These are phyloP conservation scores for Sinelater perroti DNA, from an alignment of 2,888 invertebrate genomes.

Conservation along the genomic window DNA sequence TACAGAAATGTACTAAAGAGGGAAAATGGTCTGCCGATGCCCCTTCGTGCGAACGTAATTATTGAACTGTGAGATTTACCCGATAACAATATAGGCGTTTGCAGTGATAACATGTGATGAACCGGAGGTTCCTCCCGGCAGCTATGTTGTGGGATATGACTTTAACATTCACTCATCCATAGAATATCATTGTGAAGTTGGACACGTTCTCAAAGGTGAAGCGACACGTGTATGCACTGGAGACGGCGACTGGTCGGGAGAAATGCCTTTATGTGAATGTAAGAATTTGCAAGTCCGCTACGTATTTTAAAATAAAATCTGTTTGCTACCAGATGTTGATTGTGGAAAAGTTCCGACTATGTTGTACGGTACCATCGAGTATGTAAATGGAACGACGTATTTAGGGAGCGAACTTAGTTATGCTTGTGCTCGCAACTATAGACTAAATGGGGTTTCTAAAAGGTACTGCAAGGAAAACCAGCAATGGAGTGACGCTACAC, in stretches of 20 bases:
- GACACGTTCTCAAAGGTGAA: constrained; percentile 81
- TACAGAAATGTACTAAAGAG: constrained; percentile 79
- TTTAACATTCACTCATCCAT: constrained; percentile 88
- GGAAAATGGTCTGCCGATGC: constrained; percentile 89
- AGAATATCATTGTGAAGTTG: constrained; percentile 87
- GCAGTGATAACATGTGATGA: constrained; percentile 86
- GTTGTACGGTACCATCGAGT: constrained; percentile 79
- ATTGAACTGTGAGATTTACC: neutral
- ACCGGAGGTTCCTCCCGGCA: constrained; percentile 85
- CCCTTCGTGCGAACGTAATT: constrained; percentile 85
- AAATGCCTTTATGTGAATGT: constrained; percentile 87
- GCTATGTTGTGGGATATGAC: constrained; percentile 88
- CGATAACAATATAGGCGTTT: no score
- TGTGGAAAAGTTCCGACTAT: constrained; percentile 85
- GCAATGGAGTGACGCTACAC: constrained; percentile 84
- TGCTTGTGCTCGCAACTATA: constrained; percentile 81
- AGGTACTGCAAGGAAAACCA: constrained; percentile 78
- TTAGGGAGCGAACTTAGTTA: constrained; percentile 83
- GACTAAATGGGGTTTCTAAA: constrained; percentile 77
- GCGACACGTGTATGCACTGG: constrained; percentile 74
- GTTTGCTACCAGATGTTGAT: constrained; percentile 76
- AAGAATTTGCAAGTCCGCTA: constrained; percentile 50
- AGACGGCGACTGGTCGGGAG: constrained; percentile 85
- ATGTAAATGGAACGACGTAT: constrained; percentile 81
- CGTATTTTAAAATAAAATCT: no score